Evolutionary conservation across 1,140 invertebrate species (phyloP).

Genomic region (Formica selysi): DNA sequence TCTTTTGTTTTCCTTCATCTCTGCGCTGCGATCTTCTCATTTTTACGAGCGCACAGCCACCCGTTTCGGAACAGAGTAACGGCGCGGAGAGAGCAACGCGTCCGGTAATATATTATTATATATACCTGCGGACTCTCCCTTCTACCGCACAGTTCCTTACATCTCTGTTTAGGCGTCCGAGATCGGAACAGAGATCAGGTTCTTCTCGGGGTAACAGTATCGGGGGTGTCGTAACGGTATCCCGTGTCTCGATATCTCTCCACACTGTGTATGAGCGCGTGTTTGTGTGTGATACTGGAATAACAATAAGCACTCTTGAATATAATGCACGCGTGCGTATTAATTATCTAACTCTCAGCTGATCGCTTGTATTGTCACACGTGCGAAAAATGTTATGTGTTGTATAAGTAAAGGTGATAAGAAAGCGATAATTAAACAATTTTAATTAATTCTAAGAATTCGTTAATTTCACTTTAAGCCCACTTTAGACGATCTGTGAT

Average conservation of each 20-base stretch:
- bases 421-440: no score
- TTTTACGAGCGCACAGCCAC: constrained; percentile 44
- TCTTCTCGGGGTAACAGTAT: constrained; percentile 60
- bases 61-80: constrained; percentile 62
- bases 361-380: not conserved
- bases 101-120: constrained; percentile 71
- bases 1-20: constrained; percentile 39
- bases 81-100: constrained; percentile 45
- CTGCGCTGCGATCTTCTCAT: constrained; percentile 54
- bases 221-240: constrained; percentile 58
- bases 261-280: no score
- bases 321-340: not conserved
- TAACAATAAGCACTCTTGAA: not conserved
- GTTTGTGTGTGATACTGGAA: not conserved
- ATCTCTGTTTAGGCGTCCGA: constrained; percentile 69
- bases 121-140: constrained; percentile 38
- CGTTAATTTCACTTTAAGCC: no score
- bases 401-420: not conserved
- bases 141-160: constrained; percentile 56
- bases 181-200: constrained; percentile 67
- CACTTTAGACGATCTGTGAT: no score
- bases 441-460: no score
- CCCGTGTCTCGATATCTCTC: not conserved
- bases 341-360: constrained; percentile 3
- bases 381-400: not conserved